These are phyloP conservation scores for Cheilinus undulatus DNA, from an alignment of 2,113 vertebrate genomes.

Conservation along the genomic window DNA sequence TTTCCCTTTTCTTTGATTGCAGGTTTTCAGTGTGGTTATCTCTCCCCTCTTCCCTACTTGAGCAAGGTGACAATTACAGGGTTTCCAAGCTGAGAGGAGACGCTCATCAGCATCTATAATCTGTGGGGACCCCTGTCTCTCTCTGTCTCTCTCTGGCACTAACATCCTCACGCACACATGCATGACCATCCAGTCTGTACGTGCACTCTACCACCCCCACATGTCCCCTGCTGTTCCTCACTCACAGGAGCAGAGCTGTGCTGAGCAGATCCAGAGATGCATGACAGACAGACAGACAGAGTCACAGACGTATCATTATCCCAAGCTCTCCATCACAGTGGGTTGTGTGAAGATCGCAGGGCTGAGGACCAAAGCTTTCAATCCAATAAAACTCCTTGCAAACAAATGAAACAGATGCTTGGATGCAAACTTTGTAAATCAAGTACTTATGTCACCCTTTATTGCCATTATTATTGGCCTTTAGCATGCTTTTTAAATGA, in stretches of 20 bases:
- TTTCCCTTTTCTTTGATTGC: conserved; percentile 61
- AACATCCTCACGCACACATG: conserved; percentile 23
- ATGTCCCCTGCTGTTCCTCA: conserved; percentile 70
- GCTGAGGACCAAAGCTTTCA: conserved; percentile 69
- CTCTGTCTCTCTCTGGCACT: conserved; percentile 30
- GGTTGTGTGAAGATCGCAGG: conserved; percentile 67
- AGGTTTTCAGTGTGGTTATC: conserved; percentile 57
- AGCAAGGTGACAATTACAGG: conserved; percentile 81
- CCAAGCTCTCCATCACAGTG: conserved; percentile 71
- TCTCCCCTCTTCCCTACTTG: conserved; percentile 63
- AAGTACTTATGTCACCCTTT: conserved; percentile 39
- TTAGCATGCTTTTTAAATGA: not conserved
- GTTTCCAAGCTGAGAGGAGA: conserved; percentile 74
- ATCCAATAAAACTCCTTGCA: conserved; percentile 55
- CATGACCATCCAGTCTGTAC: conserved; percentile 48
- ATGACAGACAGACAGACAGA: conserved; percentile 77
- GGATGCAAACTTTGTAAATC: conserved; percentile 44
- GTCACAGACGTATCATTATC: conserved; percentile 81
- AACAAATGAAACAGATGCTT: conserved; percentile 53
- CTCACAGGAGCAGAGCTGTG: conserved; percentile 63
- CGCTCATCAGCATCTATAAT: conserved; percentile 80
- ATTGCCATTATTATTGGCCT: conserved; percentile 24
- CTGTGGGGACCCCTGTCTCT: conserved; percentile 76
- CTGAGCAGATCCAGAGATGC: conserved; percentile 62
- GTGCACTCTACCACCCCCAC: conserved; percentile 67